Evolutionary conservation across 2,113 vertebrate species (phyloP).

Genomic region (Athene cunicularia): DNA sequence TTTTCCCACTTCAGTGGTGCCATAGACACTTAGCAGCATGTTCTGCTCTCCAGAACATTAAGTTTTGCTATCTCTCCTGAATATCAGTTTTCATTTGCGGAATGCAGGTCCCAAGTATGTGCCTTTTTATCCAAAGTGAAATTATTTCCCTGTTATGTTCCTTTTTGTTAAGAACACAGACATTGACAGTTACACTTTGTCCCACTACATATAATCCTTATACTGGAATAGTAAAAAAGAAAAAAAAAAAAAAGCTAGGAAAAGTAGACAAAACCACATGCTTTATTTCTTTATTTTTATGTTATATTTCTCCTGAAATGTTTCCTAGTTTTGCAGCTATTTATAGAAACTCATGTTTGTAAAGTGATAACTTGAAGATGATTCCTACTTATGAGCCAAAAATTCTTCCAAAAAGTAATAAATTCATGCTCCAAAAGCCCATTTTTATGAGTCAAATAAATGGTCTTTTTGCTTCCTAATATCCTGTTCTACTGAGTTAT

Average conservation of each 20-base stretch:
- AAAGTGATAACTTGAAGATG: not conserved
- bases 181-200: not conserved
- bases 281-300: not conserved
- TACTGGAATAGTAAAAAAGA: not conserved
- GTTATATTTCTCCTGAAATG: not conserved
- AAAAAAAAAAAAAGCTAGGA: not conserved
- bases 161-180: not conserved
- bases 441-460: not conserved
- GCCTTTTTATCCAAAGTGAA: conserved; percentile 9
- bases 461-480: not conserved
- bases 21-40: conserved; percentile 32
- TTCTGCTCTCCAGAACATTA: conserved; percentile 19
- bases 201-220: not conserved
- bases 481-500: not conserved
- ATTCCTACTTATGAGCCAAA: not conserved
- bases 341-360: not conserved
- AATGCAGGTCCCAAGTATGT: not conserved
- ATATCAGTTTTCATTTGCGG: conserved; percentile 23
- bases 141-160: not conserved
- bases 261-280: not conserved
- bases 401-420: not conserved
- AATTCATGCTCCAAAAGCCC: not conserved
- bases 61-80: conserved; percentile 43
- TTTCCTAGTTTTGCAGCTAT: not conserved
- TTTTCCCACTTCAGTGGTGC: conserved; percentile 57